Base-by-base conservation (phyloP, 1,140 invertebrate species). In the Oreohelix idahoensis region DNA sequence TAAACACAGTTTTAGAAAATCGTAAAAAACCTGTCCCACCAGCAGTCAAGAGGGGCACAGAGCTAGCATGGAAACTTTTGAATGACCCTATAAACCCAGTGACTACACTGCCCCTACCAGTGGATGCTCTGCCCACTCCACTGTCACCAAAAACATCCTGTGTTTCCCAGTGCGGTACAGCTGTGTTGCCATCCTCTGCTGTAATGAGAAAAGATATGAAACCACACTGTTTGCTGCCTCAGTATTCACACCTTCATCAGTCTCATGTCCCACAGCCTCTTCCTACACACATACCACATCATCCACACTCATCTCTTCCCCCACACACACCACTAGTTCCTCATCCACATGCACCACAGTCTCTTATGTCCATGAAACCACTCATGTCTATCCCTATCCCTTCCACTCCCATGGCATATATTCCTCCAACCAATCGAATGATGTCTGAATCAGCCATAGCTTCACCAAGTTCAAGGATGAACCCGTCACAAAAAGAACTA, bases 1-100 rank as follows among this genome's bases (percentile, higher is more conserved):
- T 87, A 45, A 79, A 79, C 53, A 84, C 84, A n/a, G 83, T 86
- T 23, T 32, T 84, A 45, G 70, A 83, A 23, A 84, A 85, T 63
- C 81, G 83, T 36, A 83, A 79, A 35, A 77, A 85, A 39, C 53
- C 83, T 0, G 39, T 85, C 63, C 70, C 84, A 42, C 81, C 88
- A 0, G 88, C 88, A 4, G 74, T 89, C 1, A 85, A 87, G 45
- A 78, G 86, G 26, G 88, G 87, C n/a, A 85, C 88, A 15, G 89
- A 90, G 51, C 78, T 90, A 49, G 89, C 89, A 11, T 88, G 87
- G 89, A 90, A 88, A 79, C 87, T 89, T 42, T 78, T 90, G 32
- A 83, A 87, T 42, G 87, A 89, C 83, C 86, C 88, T 11, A 53
- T 77, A 29, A 84, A 83, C 74, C 84, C 53, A 49, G 66, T 81